Evolutionary conservation across 2,113 vertebrate genomes (phyloP).

Genomic region (Peromyscus maniculatus): DNA sequence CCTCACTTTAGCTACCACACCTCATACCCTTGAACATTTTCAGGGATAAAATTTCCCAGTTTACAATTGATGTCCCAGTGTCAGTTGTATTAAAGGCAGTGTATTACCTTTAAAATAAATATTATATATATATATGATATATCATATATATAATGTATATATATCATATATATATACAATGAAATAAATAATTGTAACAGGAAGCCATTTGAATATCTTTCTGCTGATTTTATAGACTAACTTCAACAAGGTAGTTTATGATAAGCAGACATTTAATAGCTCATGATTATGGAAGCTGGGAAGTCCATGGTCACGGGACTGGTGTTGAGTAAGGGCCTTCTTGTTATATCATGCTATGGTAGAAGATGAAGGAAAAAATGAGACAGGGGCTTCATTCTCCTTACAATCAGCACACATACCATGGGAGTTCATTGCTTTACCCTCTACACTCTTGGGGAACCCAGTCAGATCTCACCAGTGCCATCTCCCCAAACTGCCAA

Average conservation of each 20-base stretch:
- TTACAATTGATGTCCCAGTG: background rate
- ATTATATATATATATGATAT: background rate
- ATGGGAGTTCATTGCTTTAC: background rate
- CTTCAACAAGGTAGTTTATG: background rate
- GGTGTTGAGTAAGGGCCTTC: background rate
- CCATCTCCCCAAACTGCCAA: background rate
- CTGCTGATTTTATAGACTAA: background rate
- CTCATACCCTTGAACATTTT: background rate
- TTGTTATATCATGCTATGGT: background rate
- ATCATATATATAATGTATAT: background rate
- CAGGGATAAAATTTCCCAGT: background rate
- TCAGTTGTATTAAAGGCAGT: background rate
- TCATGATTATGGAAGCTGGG: background rate
- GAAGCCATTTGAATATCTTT: background rate
- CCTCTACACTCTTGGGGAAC: background rate
- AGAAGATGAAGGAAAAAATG: background rate
- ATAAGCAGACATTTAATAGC: background rate
- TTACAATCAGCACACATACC: background rate
- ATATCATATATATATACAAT: background rate
- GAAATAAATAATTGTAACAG: background rate
- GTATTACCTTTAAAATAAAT: too few relatives aligned
- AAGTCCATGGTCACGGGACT: background rate
- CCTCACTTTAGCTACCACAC: background rate
- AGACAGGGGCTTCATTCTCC: too few relatives aligned
- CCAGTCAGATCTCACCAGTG: background rate